Base-by-base conservation (phyloP, 2,113 vertebrate genomes). In the Apaloderma vittatum region DNA sequence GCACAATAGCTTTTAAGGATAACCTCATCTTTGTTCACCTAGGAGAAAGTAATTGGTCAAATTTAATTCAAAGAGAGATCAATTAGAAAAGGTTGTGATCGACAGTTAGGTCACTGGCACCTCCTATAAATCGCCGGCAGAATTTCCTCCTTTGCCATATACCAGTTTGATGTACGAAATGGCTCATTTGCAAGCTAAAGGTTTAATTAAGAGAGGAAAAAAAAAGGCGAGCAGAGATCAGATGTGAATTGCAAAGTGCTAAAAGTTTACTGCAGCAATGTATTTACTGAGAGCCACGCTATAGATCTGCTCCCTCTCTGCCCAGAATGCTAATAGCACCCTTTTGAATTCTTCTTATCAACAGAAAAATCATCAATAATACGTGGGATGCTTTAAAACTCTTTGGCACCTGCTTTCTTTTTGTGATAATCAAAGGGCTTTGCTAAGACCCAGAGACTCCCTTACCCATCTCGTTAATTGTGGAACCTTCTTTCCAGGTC, bases 181-280 rank as follows among this genome's bases (percentile, higher is more conserved):
- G 68, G 95, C 77, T 96, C 95, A 96, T 96, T 95, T 95, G 97
- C 93, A 96, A 97, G 81, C 74, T 91, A 92, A 89, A 94, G 94
- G 86, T 96, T 97, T 97, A 97, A 97, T 96, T 95, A 92, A 94
- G 90, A 96, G 81, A 15, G 43, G 55, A 88, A 91, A 90, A 97
- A 85, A 90, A 89, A 96, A 93, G 93, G 92, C 94, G 92, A 95
- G 77, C 66, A 82, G 72, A 94, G 96, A 95, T 95, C 94, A 95
- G 93, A 86, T 91, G 96, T 96, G 96, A 97, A 94, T 94, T 97
- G 86, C 88, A 96, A 95, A 97, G 94, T 57, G 86, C 90, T 96
- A 32, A 57, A 91, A 91, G 93, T 96, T 95, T 97, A 94, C 83
- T 91, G 92, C 91, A 89, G 94, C 58, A 71, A 68, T 0, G 29